Base-by-base conservation (phyloP, 2,888 invertebrate genomes). In the Trichacis sp. region DNA sequence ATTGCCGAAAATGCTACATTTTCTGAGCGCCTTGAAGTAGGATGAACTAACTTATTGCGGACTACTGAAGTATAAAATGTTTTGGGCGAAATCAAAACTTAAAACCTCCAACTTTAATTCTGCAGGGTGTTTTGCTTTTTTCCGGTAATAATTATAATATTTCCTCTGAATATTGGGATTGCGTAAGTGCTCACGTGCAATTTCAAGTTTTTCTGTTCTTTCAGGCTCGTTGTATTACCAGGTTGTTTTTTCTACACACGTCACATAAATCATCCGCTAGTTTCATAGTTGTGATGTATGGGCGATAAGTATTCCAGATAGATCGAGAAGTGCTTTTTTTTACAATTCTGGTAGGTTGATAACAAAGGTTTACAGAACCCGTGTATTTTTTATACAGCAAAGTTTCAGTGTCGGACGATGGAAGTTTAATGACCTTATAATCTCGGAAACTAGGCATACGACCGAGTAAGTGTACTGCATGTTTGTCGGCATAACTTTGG, bases 41-140 rank as follows among this genome's bases (percentile, higher is more conserved):
- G 42, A 30, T 12, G 24, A 12, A 11, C 51, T 15, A 11, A 51
- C 51, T 24, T 51, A 24, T 15, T 51, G 51, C 1, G 42, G 42
- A n/a, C 51, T 51, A 29, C 24, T 24, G n/a, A 38, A 33, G 12
- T 42, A 51, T 2, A 38, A 51, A 11, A 40, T n/a, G 20, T 51
- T 50, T 20, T 51, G 51, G 2, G 51, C 51, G n/a, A 29, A 51
- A 40, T 51, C 40, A n/a, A 51, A 51, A 9, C 30, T 18, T 14
- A 51, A 19, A 8, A 51, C 51, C 9, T 19, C 29, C 3, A 12
- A 24, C 8, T n/a, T 40, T 11, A 14, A 2, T 6, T 38, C 5
- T 18, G 15, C 12, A 1, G 12, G 12, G n/a, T n/a, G n/a, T 20
- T 19, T 51, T 11, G 5, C 12, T 14, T 51, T 15, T 1, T 12